Evolutionary conservation across 2,888 invertebrate species (phyloP).

Genomic region (Sicus ferrugineus): DNA sequence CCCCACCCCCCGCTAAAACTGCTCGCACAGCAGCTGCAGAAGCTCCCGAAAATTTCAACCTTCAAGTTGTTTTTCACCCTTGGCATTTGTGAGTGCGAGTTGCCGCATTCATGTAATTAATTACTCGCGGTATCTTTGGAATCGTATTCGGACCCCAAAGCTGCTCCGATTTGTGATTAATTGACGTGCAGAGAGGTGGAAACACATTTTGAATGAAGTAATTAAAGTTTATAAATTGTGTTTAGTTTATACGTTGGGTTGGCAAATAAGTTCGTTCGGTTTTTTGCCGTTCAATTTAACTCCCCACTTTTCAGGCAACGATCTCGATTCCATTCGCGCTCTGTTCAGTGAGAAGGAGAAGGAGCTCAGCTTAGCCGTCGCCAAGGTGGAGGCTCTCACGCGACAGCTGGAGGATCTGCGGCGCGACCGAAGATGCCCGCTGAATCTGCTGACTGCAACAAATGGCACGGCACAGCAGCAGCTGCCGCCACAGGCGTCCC

Average conservation of each 20-base stretch:
- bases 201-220: no score
- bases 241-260: background rate
- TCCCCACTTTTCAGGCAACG: slow-evolving; percentile 74
- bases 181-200: no score
- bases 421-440: slow-evolving; percentile 71
- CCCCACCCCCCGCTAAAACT: no score
- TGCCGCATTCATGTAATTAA: no score
- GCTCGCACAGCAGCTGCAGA: no score
- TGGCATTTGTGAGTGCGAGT: no score
- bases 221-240: no score
- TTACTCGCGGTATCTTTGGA: no score
- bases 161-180: no score
- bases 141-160: no score
- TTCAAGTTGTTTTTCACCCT: no score
- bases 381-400: slow-evolving; percentile 95
- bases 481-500: slow-evolving; percentile 75
- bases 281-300: background rate
- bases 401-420: slow-evolving; percentile 92
- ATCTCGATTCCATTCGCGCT: slow-evolving; percentile 94
- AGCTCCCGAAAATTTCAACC: no score
- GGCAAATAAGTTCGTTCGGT: background rate
- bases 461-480: slow-evolving; percentile 65
- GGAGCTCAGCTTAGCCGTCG: slow-evolving; percentile 94
- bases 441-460: slow-evolving; percentile 58
- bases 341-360: slow-evolving; percentile 98